Evolutionary conservation across 1,140 invertebrate genomes (phyloP).

Genomic region (Diabrotica virgifera): DNA sequence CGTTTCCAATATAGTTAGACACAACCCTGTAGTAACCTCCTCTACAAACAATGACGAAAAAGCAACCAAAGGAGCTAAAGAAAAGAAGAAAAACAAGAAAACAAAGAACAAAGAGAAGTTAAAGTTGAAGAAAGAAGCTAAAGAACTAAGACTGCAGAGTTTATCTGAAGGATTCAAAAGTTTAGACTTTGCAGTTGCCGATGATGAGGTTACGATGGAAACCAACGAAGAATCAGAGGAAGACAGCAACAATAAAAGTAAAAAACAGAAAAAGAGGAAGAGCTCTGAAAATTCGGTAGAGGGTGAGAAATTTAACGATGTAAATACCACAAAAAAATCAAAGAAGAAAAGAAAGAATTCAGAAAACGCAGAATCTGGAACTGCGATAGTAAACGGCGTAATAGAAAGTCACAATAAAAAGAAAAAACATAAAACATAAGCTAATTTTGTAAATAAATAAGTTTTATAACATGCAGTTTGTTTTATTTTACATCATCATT

Average conservation of each 20-base stretch:
- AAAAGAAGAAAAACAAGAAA: constrained; percentile 42
- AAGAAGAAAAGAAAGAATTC: no score
- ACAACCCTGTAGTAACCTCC: constrained; percentile 25
- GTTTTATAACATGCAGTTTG: neutral
- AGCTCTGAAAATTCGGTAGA: neutral
- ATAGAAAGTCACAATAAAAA: neutral
- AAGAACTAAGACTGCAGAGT: constrained; percentile 45
- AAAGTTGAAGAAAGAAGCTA: constrained; percentile 52
- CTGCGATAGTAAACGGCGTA: no score
- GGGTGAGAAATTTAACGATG: neutral
- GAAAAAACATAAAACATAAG: neutral
- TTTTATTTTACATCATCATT: no score
- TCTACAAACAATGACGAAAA: constrained; percentile 28
- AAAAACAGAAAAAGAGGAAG: neutral
- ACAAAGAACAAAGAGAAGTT: constrained; percentile 46
- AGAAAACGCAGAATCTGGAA: no score
- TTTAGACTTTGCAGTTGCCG: neutral
- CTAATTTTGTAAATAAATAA: neutral
- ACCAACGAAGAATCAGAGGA: neutral
- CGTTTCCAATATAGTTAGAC: constrained; percentile 40
- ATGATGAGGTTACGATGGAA: neutral
- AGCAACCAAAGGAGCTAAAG: constrained; percentile 36
- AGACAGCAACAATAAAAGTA: neutral
- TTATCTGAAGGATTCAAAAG: constrained; percentile 46
- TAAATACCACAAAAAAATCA: no score